These are phyloP conservation scores for Syrista parreyssii DNA, from an alignment of 2,888 invertebrate species.

Conservation along the genomic window DNA sequence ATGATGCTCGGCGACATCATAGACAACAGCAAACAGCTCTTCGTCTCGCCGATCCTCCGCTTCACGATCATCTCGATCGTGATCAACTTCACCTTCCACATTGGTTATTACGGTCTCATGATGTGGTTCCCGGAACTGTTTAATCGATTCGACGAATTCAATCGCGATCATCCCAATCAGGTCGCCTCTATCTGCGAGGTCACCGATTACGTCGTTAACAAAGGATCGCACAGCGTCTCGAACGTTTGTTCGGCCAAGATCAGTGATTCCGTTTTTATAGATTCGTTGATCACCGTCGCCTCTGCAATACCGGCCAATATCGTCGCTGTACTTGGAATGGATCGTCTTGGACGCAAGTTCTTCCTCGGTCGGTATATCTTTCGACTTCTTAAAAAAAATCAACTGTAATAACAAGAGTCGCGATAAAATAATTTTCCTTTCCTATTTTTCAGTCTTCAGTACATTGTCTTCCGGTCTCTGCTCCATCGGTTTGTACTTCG, in stretches of 20 bases:
- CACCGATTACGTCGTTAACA: slow-evolving; percentile 79
- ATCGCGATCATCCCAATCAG: slow-evolving; percentile 71
- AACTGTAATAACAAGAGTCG: not conserved
- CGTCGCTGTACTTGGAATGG: slow-evolving; percentile 86
- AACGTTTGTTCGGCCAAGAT: slow-evolving; percentile 75
- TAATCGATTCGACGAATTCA: slow-evolving; percentile 87
- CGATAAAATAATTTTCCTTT: slow-evolving; percentile 12
- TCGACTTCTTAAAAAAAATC: not conserved
- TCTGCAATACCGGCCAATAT: slow-evolving; percentile 88
- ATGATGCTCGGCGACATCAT: slow-evolving; percentile 82
- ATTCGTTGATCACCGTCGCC: slow-evolving; percentile 87
- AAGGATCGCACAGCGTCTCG: slow-evolving; percentile 73
- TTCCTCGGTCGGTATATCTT: slow-evolving; percentile 73
- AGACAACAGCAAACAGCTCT: slow-evolving; percentile 84
- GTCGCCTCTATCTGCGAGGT: slow-evolving; percentile 77
- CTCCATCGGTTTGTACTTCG: slow-evolving; percentile 87
- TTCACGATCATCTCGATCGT: slow-evolving; percentile 87
- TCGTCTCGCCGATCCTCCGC: slow-evolving; percentile 83
- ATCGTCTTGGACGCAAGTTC: slow-evolving; percentile 86
- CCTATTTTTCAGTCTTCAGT: slow-evolving; percentile 78
- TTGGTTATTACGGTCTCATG: slow-evolving; percentile 94
- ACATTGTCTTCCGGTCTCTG: slow-evolving; percentile 87
- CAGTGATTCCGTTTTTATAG: slow-evolving; percentile 83
- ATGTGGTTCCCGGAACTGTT: slow-evolving; percentile 98
- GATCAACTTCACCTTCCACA: slow-evolving; percentile 93